Base-by-base conservation (phyloP, 2,113 vertebrate genomes). In the Atractosteus spatula region DNA sequence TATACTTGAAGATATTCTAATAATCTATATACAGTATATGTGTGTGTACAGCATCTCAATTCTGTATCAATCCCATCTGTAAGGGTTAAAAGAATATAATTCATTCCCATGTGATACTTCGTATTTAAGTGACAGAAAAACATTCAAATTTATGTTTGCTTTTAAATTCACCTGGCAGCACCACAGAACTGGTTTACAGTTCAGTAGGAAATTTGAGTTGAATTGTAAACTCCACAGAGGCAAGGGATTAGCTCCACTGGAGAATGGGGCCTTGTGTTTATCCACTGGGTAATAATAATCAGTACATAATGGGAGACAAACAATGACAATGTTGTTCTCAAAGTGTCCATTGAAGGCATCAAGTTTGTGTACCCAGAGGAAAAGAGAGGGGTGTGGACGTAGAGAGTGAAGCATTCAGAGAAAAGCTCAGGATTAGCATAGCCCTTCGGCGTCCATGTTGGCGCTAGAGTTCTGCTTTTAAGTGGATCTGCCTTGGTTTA, bases 241-340 rank as follows among this genome's bases (percentile, higher is more conserved):
- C 51, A 7, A 54, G 14, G 65, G 66, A 74, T 74, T 74, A 74
- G 45, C 51, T 45, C 51, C 72, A 51, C 29, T 29, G 66, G 66
- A 59, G 59, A 68, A 69, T 17, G 29, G 54, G 44, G 66, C 59
- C 57, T 62, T 62, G 14, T 14, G 45, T 74, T 74, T 74, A 69
- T 69, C 67, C 61, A 74, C 57, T 2, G 59, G 67, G 57, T 14
- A 5, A 29, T 29, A 29, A 29, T 29, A 29, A 29, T 29, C 29
- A 41, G 17, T 29, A 45, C 61, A 74, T 55, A 69, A 74, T 56
- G 45, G 57, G 66, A 29, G 8, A 61, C 59, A 63, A 69, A 74
- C 72, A 74, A 69, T 69, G 67, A 44, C 68, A 62, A 70, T 56
- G n/a, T n/a, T 70, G 70, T 71, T 63, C 62, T 54, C 61, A 61